Evolutionary conservation across 2,888 invertebrate genomes (phyloP), one percentile per base, ranked within the genome.

Genomic region (Thumatha senex): DNA sequence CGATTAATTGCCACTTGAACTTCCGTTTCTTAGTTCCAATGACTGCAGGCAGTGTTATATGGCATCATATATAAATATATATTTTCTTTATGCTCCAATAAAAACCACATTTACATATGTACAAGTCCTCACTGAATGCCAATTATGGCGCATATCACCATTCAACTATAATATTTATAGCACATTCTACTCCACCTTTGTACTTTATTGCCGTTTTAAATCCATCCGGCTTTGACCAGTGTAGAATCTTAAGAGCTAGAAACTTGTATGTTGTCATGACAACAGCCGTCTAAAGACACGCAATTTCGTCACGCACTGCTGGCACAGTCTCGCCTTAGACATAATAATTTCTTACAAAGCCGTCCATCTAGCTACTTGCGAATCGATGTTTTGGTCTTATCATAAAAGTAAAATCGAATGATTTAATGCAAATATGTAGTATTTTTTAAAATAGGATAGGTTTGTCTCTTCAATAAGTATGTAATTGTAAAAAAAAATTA

Each of bases 271-370:
- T 80, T 74, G 70, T 74, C 72, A 77, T 79, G 74, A 74, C 76
- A 70, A 81, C 74, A 58, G 54, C 18, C 18, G 18, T 24, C 48
- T 62, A 71, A 55, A 71, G 56, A 70, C 79, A 83, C 74, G 84
- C 84, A 70, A 74, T 52, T 56, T 59, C 70, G 82, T 82, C 80
- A 84, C 77, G 81, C 80, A 63, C 76, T 67, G 71, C 50, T 67
- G 74, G 68, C 51, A 59, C 56, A 53, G 52, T 56, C 51, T 45
- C 51, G 47, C 41, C 43, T 43, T 53, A 56, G 43, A 48, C 54
- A 62, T 66, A 69, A 73, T 68, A 31, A 31, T 31, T 31, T 31
- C 31, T 31, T 31, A 31, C 31, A 31, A 31, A 31, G 11, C 31
- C 8, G 7, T 31, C 31, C 31, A 31, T 8, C 31, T 8, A 31